A percentile compares a stretch with the other conserved stretches of the same genome.
phyloP scores from a whole-genome alignment of 2,113 vertebrate genomes.

The Panurus biarmicus region DNA sequence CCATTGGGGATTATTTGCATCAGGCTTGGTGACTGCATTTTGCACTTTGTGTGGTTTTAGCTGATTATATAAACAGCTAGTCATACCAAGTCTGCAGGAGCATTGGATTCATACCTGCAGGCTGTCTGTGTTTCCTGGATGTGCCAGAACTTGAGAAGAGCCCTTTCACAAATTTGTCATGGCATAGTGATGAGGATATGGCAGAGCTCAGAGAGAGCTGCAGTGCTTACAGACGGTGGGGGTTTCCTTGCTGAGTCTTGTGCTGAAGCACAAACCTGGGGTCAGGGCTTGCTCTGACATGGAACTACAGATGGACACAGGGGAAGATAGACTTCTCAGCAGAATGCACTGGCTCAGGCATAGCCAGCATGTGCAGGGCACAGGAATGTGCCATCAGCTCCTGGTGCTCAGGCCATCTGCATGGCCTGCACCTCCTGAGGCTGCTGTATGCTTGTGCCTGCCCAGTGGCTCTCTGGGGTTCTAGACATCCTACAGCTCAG shows the following conservation, averaged over 20 bases:
- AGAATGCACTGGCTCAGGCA: accelerated
- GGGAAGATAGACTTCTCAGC: accelerated
- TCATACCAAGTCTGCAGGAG: neutral
- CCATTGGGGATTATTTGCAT: neutral
- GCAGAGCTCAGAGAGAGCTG: neutral
- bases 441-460: neutral
- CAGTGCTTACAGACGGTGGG: accelerated
- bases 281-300: neutral
- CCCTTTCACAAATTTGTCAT: neutral
- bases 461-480: accelerated
- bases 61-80: neutral
- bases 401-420: neutral
- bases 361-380: accelerated
- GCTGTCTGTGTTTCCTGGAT: neutral
- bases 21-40: neutral
- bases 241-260: accelerated
- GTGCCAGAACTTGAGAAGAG: neutral
- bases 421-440: neutral
- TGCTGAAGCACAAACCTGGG: neutral
- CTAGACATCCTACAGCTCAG: neutral
- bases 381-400: accelerated
- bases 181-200: accelerated
- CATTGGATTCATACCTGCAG: accelerated
- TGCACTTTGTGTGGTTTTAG: neutral
- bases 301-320: neutral